Evolutionary conservation across 2,888 invertebrate species (phyloP).

Genomic region (Chesias legatella): DNA sequence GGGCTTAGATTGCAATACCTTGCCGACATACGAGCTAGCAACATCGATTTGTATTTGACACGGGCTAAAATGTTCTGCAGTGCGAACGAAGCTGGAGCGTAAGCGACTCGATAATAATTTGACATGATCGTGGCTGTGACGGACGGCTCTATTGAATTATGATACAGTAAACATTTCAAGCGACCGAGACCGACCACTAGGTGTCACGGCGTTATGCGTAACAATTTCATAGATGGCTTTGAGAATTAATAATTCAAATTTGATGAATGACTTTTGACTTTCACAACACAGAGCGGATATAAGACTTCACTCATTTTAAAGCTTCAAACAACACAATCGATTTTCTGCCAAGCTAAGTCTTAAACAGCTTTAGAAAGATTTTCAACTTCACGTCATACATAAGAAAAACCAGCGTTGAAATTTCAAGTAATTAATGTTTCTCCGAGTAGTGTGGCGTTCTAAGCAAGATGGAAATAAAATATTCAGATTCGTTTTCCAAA

Average conservation of each 20-base stretch:
- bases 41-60: constrained; percentile 11
- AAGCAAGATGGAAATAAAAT: too few species aligned
- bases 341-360: too few species aligned
- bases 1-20: constrained; percentile 7
- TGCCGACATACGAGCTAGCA: constrained; percentile 1
- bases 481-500: constrained; percentile 3
- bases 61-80: neutral
- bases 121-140: constrained; percentile 11
- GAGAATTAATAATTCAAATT: neutral
- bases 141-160: constrained; percentile 8
- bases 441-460: too few species aligned
- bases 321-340: too few species aligned
- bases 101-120: constrained; percentile 12
- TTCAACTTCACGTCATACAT: too few species aligned
- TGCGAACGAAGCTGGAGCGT: constrained; percentile 1
- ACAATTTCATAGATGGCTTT: neutral
- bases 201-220: neutral
- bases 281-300: too few species aligned
- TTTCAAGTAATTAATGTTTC: too few species aligned
- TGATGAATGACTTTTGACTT: neutral
- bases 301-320: too few species aligned
- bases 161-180: constrained; percentile 1
- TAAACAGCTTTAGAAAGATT: too few species aligned
- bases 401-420: too few species aligned
- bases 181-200: neutral